Percentiles rank a stretch among this genome's conserved stretches.
phyloP scores from a whole-genome alignment of 23 tunicate species.

The Oikopleura dioica region DNA sequence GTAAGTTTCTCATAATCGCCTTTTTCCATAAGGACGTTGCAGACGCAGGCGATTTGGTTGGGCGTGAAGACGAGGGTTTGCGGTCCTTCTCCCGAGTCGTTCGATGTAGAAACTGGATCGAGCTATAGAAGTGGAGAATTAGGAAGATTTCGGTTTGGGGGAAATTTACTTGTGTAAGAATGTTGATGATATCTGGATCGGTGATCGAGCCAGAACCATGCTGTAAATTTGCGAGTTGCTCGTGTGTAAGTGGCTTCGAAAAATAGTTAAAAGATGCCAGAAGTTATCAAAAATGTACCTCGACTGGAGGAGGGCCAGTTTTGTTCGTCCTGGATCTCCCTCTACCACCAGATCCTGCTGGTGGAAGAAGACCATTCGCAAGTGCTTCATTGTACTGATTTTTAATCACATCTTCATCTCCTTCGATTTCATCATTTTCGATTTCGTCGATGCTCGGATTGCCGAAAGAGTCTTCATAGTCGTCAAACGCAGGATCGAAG shows the following conservation, averaged over 20 bases:
- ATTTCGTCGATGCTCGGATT: too few species aligned
- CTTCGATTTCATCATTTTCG: too few species aligned
- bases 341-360: neutral
- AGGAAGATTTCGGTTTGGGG: neutral
- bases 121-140: neutral
- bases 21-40: constrained; percentile 12
- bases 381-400: neutral
- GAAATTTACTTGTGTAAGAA: neutral
- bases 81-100: constrained; percentile 6
- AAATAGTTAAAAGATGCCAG: too few species aligned
- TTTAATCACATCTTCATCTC: too few species aligned
- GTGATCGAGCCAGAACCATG: constrained; percentile 10
- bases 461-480: too few species aligned
- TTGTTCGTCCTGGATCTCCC: neutral
- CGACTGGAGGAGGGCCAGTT: constrained; percentile 7
- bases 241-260: constrained; percentile 7
- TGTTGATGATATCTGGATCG: constrained; percentile 11
- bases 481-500: too few species aligned
- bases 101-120: constrained; percentile 5
- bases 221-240: neutral
- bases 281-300: too few species aligned
- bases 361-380: neutral
- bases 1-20: constrained; percentile 9
- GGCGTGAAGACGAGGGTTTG: constrained; percentile 12
- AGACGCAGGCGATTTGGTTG: constrained; percentile 11